Evolutionary conservation across 2,888 invertebrate species (phyloP), one percentile per base, ranked within the genome.

Genomic region (Acanthosepion pharaonis): DNA sequence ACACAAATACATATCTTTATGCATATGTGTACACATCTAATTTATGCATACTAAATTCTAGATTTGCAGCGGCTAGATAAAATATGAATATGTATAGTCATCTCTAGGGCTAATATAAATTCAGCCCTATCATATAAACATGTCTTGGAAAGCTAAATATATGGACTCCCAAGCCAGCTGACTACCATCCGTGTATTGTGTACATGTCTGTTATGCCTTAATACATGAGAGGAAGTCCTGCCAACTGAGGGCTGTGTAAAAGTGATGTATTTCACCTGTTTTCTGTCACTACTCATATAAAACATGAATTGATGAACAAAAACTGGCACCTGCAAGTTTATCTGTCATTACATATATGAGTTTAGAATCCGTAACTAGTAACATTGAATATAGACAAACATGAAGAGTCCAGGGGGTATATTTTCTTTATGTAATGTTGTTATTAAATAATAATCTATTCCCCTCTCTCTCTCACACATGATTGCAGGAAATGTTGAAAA

Each of bases 21-120:
- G 51, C 15, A 48, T 28, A 92, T 92, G 51, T 92, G 28, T 51
- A 92, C 51, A 92, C 49, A 92, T 92, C 9, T 51, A 92, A 78
- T 78, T 78, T 78, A 78, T 78, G 78, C 33, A n/a, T 78, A n/a
- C 78, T 78, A 33, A 78, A 78, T 78, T 33, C 78, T 78, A 78
- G 33, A 78, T 78, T 78, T 78, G 78, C n/a, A 78, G n/a, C n/a
- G 78, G 78, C n/a, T 78, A n/a, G n/a, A 78, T 78, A 78, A 78
- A 78, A 78, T 78, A 78, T 78, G n/a, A 78, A 78, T n/a, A 78
- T 78, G 78, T 78, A 78, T 78, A 78, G 78, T 33, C 78, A 78
- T 78, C 78, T 78, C 78, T 78, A n/a, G 78, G 78, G n/a, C 78
- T 78, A 78, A 78, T 78, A 78, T 78, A 78, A 78, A 78, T 78